Evolutionary conservation across 2,888 invertebrate species (phyloP), one percentile per base, ranked within the genome.

Genomic region (Morpho achilles): DNA sequence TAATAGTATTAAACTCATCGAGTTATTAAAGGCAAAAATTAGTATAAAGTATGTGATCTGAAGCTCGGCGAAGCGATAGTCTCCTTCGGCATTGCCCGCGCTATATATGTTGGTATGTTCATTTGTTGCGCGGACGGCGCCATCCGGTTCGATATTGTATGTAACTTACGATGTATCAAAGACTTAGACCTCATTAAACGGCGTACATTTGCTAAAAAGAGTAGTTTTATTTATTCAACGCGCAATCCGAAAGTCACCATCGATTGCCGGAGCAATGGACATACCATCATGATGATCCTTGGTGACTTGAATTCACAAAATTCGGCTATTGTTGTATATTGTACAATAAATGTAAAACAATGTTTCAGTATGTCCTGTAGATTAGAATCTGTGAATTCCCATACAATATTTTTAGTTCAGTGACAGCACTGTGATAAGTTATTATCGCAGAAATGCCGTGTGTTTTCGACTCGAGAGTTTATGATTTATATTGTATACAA

Each of bases 41-140:
- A 9, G 43, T 7, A 16, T 16, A 10, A 48, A 55, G 16, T 22
- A 9, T 44, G 41, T 44, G 51, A 10, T 42, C 9, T 22, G 9
- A 40, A 43, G 5, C 23, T 41, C 44, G 45, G 50, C 23, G 50
- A 9, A 7, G 32, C 41, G 50, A 46, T 9, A 47, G 58, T 56
- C 49, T 46, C 44, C 9, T 44, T 22, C 48, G 62, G 55, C 55
- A 50, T 51, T 56, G 56, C 58, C 68, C 72, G 71, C 73, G 73
- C 71, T 68, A 61, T 65, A 70, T 80, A 82, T 84, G 87, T 75
- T 86, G 88, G 89, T 88, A 89, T 89, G 88, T 88, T 83, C 87
- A 86, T 82, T 78, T 1, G 16, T 16, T 16, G 16, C 73, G 69
- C 74, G 73, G 69, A 67, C 61, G 64, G 61, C 59, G 64, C 62